Percentiles rank a stretch among this genome's conserved stretches.
Evolutionary conservation across 2,888 invertebrate species (phyloP).

Genomic region (Stenotaenia linearis): DNA sequence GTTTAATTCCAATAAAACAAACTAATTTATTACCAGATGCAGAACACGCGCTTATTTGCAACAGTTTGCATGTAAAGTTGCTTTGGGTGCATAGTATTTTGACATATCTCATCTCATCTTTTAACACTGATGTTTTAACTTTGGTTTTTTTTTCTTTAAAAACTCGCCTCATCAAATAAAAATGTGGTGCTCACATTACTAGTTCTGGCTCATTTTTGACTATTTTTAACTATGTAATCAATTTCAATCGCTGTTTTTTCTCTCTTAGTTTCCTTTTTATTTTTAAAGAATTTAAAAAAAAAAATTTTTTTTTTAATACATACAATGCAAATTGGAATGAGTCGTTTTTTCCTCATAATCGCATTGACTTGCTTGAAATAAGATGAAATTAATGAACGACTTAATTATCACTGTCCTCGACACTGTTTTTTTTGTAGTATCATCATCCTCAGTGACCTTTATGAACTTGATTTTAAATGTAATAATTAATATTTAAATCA

Average conservation of each 20-base stretch:
- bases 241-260: neutral
- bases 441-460: neutral
- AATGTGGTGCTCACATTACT: neutral
- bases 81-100: neutral
- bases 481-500: neutral
- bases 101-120: neutral
- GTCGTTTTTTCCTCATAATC: neutral
- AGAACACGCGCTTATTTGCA: neutral
- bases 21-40: neutral
- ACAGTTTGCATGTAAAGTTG: neutral
- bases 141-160: neutral
- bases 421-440: neutral
- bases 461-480: neutral
- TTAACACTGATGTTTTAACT: neutral
- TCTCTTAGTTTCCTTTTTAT: neutral
- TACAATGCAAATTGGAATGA: neutral
- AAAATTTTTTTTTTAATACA: no score
- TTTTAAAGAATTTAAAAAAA: no score
- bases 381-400: neutral
- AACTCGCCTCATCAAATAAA: neutral
- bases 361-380: neutral
- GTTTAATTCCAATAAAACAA: slow-evolving; percentile 6
- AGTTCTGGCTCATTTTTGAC: neutral
- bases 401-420: neutral
- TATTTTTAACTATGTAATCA: neutral